A percentile compares a stretch with the other conserved stretches of the same genome.
phyloP scores from a whole-genome alignment of 2,888 invertebrate genomes.

The Resseliella maxima region DNA sequence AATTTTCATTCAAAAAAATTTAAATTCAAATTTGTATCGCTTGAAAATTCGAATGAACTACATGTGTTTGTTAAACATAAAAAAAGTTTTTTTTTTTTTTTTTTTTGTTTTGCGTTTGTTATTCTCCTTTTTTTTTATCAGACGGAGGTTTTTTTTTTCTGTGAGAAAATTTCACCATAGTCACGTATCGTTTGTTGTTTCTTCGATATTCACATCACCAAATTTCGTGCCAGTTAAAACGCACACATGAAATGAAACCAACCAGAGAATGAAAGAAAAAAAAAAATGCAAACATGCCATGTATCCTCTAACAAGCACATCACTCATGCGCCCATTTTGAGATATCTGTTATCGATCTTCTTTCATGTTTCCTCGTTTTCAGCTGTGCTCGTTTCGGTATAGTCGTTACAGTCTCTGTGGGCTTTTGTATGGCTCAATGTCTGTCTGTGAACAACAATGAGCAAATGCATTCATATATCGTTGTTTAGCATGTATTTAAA shows the following conservation, averaged over 20 bases:
- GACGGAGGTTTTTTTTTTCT: background rate
- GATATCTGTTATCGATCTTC: slow-evolving; percentile 2
- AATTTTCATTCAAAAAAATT: background rate
- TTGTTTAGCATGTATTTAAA: background rate
- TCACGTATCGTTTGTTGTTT: slow-evolving; percentile 17
- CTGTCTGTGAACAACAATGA: background rate
- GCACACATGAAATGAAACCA: background rate
- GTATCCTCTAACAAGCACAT: background rate
- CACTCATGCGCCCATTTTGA: background rate
- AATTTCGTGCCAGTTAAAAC: background rate
- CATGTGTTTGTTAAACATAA: background rate
- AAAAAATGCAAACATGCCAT: background rate
- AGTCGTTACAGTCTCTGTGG: no score
- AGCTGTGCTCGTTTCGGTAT: background rate
- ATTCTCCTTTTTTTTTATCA: slow-evolving; percentile 20
- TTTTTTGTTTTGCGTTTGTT: background rate
- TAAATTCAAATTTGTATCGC: background rate
- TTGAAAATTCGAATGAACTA: background rate
- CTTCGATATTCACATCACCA: background rate
- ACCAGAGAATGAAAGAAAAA: background rate
- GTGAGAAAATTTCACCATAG: background rate
- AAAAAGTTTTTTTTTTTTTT: background rate
- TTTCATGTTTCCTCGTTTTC: background rate
- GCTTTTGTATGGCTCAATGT: background rate
- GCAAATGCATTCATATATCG: background rate